Conservation (phyloP, 2,797 vertebrate genomes). For the Acrocephalus scirpaceus region DNA sequence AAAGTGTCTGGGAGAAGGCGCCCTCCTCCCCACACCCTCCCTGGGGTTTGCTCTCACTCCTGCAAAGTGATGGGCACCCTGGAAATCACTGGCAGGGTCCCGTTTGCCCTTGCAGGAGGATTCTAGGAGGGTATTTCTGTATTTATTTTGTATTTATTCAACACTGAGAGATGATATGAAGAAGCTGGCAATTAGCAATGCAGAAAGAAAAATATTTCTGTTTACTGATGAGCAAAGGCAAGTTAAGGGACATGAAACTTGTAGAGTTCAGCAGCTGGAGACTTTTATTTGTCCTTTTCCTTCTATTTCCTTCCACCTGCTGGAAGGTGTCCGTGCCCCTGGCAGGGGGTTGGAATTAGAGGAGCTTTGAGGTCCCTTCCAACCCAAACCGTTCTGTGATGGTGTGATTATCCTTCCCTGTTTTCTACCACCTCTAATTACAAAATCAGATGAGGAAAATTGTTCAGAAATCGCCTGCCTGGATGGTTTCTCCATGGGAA, state of each 20-base stretch:
- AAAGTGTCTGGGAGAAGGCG: not conserved
- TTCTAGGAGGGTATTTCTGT: not conserved
- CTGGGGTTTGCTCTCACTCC: fast-evolving
- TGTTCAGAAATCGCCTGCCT: not conserved
- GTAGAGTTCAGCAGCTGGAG: not conserved
- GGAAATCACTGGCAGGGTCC: not conserved
- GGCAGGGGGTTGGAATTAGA: not conserved
- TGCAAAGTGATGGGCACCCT: not conserved
- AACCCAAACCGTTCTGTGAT: not conserved
- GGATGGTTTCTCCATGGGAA: not conserved
- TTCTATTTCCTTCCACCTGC: not conserved
- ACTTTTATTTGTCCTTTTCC: not conserved
- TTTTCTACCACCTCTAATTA: not conserved
- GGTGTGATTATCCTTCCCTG: not conserved
- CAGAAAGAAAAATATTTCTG: not conserved
- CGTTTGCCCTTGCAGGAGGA: not conserved
- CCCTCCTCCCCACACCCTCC: fast-evolving
- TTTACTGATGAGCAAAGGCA: not conserved
- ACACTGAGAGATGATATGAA: not conserved
- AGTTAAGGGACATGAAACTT: not conserved
- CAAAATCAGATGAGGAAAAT: not conserved
- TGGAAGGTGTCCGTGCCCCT: not conserved
- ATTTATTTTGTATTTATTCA: not conserved
- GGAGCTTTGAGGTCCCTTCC: not conserved
- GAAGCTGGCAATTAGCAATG: not conserved